Evolutionary conservation across 2,888 invertebrate species (phyloP).

Genomic region (Asteroscopus sphinx): DNA sequence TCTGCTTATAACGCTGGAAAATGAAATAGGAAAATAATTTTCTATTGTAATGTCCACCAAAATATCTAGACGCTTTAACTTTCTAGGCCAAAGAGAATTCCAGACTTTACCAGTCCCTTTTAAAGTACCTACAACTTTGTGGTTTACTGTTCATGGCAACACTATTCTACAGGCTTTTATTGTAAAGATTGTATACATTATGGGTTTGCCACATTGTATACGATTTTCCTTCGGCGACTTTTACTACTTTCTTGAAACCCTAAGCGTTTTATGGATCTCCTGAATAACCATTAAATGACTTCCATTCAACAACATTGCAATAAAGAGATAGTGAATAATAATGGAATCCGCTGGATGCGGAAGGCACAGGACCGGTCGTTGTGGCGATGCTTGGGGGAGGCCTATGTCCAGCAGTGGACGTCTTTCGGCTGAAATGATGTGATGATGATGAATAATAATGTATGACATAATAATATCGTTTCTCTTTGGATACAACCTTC

Average conservation of each 20-base stretch:
- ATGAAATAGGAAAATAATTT: too few species aligned
- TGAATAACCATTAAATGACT: constrained; percentile 23
- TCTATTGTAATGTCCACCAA: neutral
- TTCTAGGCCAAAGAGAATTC: constrained; percentile 8
- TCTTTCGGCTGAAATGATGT: too few species aligned
- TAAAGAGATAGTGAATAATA: too few species aligned
- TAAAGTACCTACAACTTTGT: constrained; percentile 16
- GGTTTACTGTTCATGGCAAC: neutral
- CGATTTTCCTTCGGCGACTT: constrained; percentile 32
- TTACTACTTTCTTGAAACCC: constrained; percentile 38
- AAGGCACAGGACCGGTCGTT: too few species aligned
- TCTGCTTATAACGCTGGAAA: too few species aligned
- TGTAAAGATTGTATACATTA: constrained; percentile 14
- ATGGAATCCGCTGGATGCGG: too few species aligned
- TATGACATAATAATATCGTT: constrained; percentile 7
- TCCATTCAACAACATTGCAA: constrained; percentile 26
- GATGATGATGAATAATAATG: too few species aligned
- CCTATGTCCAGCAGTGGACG: too few species aligned
- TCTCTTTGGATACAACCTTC: too few species aligned
- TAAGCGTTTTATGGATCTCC: constrained; percentile 37
- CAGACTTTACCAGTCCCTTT: neutral
- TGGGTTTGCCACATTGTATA: constrained; percentile 12
- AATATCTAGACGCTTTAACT: neutral
- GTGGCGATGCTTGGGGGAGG: too few species aligned
- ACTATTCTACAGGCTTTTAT: constrained; percentile 7